Base-by-base conservation (phyloP, 2,888 invertebrate species). In the Aporophyla nigra region DNA sequence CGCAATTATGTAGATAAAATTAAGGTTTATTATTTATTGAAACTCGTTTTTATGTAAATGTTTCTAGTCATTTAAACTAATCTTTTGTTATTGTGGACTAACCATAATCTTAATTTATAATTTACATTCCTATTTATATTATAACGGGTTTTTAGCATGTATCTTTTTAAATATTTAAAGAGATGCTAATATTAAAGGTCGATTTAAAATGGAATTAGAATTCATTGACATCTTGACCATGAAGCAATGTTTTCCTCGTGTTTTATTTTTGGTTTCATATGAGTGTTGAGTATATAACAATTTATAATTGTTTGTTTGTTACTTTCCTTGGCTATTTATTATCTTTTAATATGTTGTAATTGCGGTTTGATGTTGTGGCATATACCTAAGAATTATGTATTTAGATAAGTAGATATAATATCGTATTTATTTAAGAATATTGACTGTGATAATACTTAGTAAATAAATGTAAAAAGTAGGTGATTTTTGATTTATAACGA, bases 361-460 rank as follows among this genome's bases (percentile, higher is more conserved):
- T 40, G 6, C 10, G 21, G 2, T 51, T 71, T 6, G 21, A 16
- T 40, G 10, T 54, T 40, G 16, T 67, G 54, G n/a, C 33, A 1
- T 33, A 19, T 19, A 67, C 16, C 33, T 67, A 58, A 67, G 56
- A 58, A 12, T 67, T 58, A 56, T 40, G 56, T 67, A 40, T 19
- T 67, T 40, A n/a, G 33, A 4, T 40, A 54, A 33, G 33, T 33
- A 54, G 56, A 6, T 33, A n/a, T 40, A 56, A 7, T 16, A 9
- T 63, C 27, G 40, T 40, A 33, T 33, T 67, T 54, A 56, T 56
- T 40, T 43, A 71, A 43, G 24, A n/a, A n/a, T 21, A 71, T 53
- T 71, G 21, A 72, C 3, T 71, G 71, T 71, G 71, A 71, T 71
- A 71, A 71, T 33, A 71, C 12, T 12, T 71, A 7, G 24, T 16